Conservation (phyloP, 92 coral and sea anemone species). For the Zoanthus sansibaricus region DNA sequence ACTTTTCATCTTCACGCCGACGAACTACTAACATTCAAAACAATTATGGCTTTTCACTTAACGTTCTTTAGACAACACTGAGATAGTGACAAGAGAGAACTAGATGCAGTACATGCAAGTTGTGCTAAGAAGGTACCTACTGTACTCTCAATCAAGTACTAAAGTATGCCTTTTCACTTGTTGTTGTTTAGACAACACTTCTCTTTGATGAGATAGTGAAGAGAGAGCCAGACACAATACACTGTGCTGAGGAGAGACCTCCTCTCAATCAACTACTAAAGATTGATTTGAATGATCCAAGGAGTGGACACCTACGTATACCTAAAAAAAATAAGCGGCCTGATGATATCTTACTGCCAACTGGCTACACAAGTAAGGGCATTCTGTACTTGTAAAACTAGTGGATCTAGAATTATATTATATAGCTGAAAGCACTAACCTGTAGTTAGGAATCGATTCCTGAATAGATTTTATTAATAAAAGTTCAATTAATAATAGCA, state of each 20-base stretch:
- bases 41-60: neutral
- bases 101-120: too few species aligned
- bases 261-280: conserved; percentile 81
- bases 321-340: conserved; percentile 85
- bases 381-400: neutral
- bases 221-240: conserved; percentile 76
- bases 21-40: too few species aligned
- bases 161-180: neutral
- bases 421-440: too few species aligned
- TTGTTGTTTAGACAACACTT: conserved; percentile 68
- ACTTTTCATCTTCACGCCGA: too few species aligned
- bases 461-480: too few species aligned
- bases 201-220: conserved; percentile 85
- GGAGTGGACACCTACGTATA: conserved; percentile 74
- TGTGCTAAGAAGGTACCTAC: too few species aligned
- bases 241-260: conserved; percentile 78
- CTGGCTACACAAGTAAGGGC: conserved; percentile 92
- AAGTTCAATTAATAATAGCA: too few species aligned
- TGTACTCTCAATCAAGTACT: too few species aligned
- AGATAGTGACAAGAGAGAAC: conserved; percentile 40
- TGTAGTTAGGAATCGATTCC: too few species aligned
- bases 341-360: conserved; percentile 82
- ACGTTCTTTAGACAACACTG: conserved; percentile 67
- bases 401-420: too few species aligned
- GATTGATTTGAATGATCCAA: conserved; percentile 76